A percentile compares a stretch with the other conserved stretches of the same genome.
Conservation (phyloP, 1,140 invertebrate genomes). For the Antheraea pernyi region DNA sequence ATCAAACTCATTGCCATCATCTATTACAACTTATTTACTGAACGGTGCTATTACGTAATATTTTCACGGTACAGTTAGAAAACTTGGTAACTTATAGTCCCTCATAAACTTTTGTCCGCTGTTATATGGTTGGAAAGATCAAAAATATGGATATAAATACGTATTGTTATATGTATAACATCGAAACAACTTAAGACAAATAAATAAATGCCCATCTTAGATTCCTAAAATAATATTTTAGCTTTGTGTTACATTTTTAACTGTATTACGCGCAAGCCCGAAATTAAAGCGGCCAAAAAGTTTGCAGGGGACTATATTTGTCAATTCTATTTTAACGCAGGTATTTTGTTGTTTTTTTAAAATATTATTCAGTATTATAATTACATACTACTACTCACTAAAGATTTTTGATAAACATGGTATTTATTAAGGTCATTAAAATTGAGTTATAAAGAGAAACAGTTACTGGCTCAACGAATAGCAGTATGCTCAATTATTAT, state of each 20-base stretch:
- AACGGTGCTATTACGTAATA: background rate
- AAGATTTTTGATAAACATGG: background rate
- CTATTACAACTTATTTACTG: background rate
- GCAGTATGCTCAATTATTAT: conserved; percentile 41
- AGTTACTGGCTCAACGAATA: conserved; percentile 25
- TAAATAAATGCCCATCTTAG: too few species aligned
- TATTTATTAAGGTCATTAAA: background rate
- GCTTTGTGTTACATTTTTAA: too few species aligned
- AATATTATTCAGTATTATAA: background rate
- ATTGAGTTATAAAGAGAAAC: background rate
- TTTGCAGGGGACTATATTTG: background rate
- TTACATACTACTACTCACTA: background rate
- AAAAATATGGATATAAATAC: too few species aligned
- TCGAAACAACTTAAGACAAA: too few species aligned
- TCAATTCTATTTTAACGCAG: background rate
- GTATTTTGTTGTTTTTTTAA: background rate
- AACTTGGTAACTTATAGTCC: too few species aligned
- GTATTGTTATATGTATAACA: too few species aligned
- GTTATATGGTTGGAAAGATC: too few species aligned
- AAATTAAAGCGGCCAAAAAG: too few species aligned
- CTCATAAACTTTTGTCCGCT: too few species aligned
- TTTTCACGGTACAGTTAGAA: background rate
- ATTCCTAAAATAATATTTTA: too few species aligned
- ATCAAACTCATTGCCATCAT: background rate
- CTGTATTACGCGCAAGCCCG: too few species aligned